Evolutionary conservation across 2,797 vertebrate genomes (phyloP), one percentile per base, ranked within the genome.

Genomic region (Melanotaenia pygmaea): DNA sequence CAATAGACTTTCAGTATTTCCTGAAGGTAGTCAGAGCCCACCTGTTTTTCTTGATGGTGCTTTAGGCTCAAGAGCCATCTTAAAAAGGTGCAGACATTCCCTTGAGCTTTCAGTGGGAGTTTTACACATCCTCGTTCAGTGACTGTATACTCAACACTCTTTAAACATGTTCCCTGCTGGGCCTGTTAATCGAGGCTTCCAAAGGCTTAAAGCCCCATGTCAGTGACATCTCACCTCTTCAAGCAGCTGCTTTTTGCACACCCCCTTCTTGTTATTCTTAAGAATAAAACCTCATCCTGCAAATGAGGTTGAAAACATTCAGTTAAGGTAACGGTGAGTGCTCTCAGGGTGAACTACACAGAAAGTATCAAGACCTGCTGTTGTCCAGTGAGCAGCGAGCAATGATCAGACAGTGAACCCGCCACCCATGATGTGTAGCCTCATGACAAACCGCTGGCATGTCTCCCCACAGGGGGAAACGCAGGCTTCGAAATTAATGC

Each of bases 401-500:
- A 92, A 88, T 73, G 84, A 81, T 86, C 85, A 92, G 83, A 86
- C 76, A 51, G 79, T 73, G 74, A 89, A 82, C 82, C 82, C 72
- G 82, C 86, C 78, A 77, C 79, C 80, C 79, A 84, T 92, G 90
- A 91, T 68, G 83, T 70, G 87, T 83, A 85, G 79, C 87, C 84
- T 85, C 53, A n/a, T 89, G 88, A 88, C 89, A 89, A 93, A 91
- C 77, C 50, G 64, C 82, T 88, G 64, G 69, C 72, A 77, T 59
- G 68, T 83, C 82, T 67, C 70, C 82, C 84, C 86, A 87, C 81
- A 73, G 87, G 86, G 84, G 88, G 81, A 76, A 66, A 85, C 58
- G 65, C 67, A 43, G 80, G 83, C 77, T 80, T 84, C 22, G 84
- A 91, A 94, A 94, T 94, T 90, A 94, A 94, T 94, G 93, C 92